Percentiles rank a stretch among this genome's conserved stretches.
phyloP scores from a whole-genome alignment of 2,797 vertebrate species.

The Muscicapa comitata region DNA sequence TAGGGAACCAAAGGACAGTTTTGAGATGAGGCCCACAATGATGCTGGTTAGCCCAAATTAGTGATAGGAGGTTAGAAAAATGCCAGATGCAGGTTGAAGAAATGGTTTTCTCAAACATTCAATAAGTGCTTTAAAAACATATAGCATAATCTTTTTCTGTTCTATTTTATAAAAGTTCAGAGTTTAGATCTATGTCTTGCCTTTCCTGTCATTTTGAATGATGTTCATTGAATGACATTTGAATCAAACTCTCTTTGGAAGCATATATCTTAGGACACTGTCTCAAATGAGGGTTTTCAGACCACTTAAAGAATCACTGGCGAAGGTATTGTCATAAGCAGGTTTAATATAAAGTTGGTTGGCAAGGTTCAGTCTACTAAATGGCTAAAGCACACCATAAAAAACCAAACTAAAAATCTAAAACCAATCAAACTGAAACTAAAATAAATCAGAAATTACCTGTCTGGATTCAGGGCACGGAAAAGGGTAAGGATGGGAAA shows the following conservation, averaged over 20 bases:
- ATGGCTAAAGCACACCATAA: background rate
- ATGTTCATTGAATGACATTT: background rate
- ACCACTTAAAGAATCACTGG: background rate
- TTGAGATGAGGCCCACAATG: background rate
- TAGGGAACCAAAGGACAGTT: background rate
- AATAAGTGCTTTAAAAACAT: background rate
- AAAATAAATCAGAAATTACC: background rate
- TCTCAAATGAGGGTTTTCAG: background rate
- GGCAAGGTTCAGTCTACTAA: background rate
- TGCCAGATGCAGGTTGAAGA: background rate
- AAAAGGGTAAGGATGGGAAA: background rate
- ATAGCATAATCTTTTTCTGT: background rate
- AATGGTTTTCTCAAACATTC: background rate
- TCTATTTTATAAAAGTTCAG: background rate
- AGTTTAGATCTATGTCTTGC: background rate
- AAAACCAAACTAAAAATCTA: background rate
- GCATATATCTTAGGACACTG: background rate
- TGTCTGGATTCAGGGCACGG: rapidly evolving
- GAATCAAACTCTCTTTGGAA: background rate
- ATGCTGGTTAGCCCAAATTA: background rate
- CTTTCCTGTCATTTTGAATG: background rate
- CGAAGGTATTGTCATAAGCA: background rate
- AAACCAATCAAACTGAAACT: background rate
- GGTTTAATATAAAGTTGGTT: background rate
- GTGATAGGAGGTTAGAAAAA: background rate